phyloP scores from a whole-genome alignment of 2,888 invertebrate species.

The Lepidocyrtoides sp. region DNA sequence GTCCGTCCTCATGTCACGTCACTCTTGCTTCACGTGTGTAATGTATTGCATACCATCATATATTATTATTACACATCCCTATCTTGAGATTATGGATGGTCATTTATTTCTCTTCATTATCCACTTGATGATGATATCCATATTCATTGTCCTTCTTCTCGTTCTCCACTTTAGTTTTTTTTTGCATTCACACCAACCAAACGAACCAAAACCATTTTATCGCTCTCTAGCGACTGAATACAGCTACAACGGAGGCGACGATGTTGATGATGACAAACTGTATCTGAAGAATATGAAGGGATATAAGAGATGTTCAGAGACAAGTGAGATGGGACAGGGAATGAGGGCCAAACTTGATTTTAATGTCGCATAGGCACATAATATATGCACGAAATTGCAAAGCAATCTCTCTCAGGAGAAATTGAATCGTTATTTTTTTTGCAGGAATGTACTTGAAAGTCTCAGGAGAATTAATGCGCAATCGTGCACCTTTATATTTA shows the following conservation, averaged over 20 bases:
- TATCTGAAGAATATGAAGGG: neutral
- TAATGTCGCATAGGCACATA: neutral
- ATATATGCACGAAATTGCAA: neutral
- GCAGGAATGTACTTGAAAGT: conserved; percentile 9
- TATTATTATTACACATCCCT: neutral
- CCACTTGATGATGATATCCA: conserved; percentile 54
- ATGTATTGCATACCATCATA: conserved; percentile 43
- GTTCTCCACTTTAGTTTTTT: neutral
- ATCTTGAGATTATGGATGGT: conserved; percentile 40
- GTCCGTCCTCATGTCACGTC: conserved; percentile 56
- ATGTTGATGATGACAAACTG: neutral
- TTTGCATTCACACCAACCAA: conserved; percentile 23
- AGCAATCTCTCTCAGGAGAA: neutral
- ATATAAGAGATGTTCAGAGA: neutral
- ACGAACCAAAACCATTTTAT: conserved; percentile 42
- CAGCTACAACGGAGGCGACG: neutral
- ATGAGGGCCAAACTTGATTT: conserved; percentile 3
- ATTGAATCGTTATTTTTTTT: conserved; percentile 18
- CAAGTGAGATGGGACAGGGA: neutral
- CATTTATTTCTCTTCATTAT: conserved; percentile 48
- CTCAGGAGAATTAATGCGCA: neutral
- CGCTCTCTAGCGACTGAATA: conserved; percentile 46
- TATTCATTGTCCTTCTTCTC: conserved; percentile 46
- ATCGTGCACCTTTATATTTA: neutral
- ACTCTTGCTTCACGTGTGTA: conserved; percentile 73